Evolutionary conservation across 2,888 invertebrate species (phyloP), one percentile per base, ranked within the genome.

Genomic region (Ceriagrion tenellum): DNA sequence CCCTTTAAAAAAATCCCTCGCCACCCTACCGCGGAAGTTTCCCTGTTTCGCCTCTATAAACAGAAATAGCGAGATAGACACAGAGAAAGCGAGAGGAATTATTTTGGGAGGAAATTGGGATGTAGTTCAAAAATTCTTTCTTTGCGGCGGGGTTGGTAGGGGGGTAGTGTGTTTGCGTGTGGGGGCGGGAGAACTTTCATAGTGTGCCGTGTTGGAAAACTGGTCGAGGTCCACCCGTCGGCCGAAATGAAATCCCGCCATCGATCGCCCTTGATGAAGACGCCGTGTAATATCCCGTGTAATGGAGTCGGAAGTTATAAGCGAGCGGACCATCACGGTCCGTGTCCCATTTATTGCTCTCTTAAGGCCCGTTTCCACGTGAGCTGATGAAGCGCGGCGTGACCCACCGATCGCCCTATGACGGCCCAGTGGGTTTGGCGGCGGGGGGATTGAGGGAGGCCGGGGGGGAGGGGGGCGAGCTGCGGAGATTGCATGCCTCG

Each of bases 211-310:
- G n/a, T 26, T 26, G 23, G 69, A n/a, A 69, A 69, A 69, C 69
- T n/a, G 69, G 69, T 26, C 69, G 47, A 47, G 47, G 47, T 8
- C 47, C 47, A 47, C 26, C 69, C 69, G 30, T 2, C 13, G 30
- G 18, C 81, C 81, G 81, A 30, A 81, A 81, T 81, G 81, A 81
- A 81, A 35, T 81, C 26, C 81, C 18, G 30, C 81, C 81, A 81
- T 81, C 81, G 81, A 81, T 81, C 81, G 81, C 81, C 81, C 35
- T 81, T 81, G 81, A 81, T 81, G 81, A 81, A 81, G 81, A 81
- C 81, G 81, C 81, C 81, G 35, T 81, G 81, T 81, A 81, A 81
- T 81, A 81, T 81, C 81, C 81, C 81, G 81, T 81, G 81, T 81
- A 81, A 81, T 81, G 81, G 81, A 81, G 81, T 81, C 81, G 81